Evolutionary conservation across 2,797 vertebrate genomes (phyloP), one percentile per base, ranked within the genome.

Genomic region (Schizopygopsis pylzovi): DNA sequence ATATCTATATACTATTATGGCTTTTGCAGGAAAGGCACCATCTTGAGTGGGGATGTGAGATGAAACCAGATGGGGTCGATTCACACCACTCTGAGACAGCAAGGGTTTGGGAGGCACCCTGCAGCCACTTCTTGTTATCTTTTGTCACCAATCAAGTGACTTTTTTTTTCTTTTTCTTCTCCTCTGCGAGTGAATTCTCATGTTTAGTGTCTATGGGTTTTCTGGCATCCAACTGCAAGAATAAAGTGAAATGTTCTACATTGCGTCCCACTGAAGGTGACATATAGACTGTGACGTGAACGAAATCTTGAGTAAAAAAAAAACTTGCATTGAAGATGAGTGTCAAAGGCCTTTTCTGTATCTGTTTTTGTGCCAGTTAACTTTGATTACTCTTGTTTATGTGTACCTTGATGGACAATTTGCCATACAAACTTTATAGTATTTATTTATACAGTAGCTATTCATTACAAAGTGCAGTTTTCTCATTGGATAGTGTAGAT

Each of bases 81-180:
- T 96, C 95, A 96, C 95, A 96, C 95, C 95, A 95, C 94, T 95
- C 93, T 92, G 94, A 92, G 91, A 91, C 91, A 91, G 89, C 91
- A 89, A 91, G 91, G 94, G 94, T 94, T 94, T 93, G 92, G 94
- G 91, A 95, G 95, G 92, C 95, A 95, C 94, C 95, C 95, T 95
- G 95, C 94, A 94, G 95, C 93, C 95, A 93, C 93, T 95, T 94
- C 95, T 96, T 95, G 95, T 96, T 95, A 96, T 95, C 94, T 96
- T 96, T 96, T 95, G 95, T 95, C 95, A 95, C 95, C 95, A 95
- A 95, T 95, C 94, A 95, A 94, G 93, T 95, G 93, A 92, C 93
- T 93, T 94, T 93, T 89, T 82, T 75, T 67, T 45, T 20, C 52
- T 68, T 70, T 43, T 59, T 54, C 22, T 84, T 20, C 61, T 81